A percentile compares a stretch with the other conserved stretches of the same genome.
These are phyloP conservation scores for Acromyrmex echinatior DNA, from an alignment of 1,140 invertebrate species.

Conservation along the genomic window DNA sequence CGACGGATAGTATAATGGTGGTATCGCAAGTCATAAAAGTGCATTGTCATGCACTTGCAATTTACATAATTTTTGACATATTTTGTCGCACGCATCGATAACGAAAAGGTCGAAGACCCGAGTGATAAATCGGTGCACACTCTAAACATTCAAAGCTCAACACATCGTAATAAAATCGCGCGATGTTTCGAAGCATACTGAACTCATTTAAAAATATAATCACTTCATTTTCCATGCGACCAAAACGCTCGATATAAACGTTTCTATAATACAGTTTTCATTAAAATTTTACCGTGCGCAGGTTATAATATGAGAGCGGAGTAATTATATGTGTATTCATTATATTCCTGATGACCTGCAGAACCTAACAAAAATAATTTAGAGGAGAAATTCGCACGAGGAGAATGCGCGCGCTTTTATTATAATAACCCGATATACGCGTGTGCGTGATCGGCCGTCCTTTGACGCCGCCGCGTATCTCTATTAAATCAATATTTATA, in stretches of 20 bases:
- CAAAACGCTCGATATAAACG: slow-evolving; percentile 9
- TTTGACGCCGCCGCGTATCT: slow-evolving; percentile 15
- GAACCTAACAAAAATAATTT: slow-evolving; percentile 43
- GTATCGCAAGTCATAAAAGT: not conserved
- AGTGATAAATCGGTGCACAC: not conserved
- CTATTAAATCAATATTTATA: slow-evolving; percentile 55
- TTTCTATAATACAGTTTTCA: slow-evolving; percentile 40
- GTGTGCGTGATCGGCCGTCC: not conserved
- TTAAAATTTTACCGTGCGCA: slow-evolving; percentile 33
- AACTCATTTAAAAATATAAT: slow-evolving; percentile 49
- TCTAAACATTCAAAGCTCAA: not conserved
- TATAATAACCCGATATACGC: not conserved
- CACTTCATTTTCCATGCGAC: not conserved
- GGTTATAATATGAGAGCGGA: slow-evolving; percentile 10
- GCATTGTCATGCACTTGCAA: not conserved
- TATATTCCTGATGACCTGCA: slow-evolving; percentile 24
- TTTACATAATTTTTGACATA: not conserved
- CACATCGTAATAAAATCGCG: slow-evolving; percentile 7
- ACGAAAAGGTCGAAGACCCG: not conserved
- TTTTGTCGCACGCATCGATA: not conserved
- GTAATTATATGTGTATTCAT: slow-evolving; percentile 44
- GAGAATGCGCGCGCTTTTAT: slow-evolving; percentile 1
- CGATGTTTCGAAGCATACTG: not conserved
- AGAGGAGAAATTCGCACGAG: slow-evolving; percentile 4
- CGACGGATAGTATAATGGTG: not conserved